These are phyloP conservation scores for Numenius arquata DNA, from an alignment of 2,113 vertebrate genomes.

Conservation along the genomic window DNA sequence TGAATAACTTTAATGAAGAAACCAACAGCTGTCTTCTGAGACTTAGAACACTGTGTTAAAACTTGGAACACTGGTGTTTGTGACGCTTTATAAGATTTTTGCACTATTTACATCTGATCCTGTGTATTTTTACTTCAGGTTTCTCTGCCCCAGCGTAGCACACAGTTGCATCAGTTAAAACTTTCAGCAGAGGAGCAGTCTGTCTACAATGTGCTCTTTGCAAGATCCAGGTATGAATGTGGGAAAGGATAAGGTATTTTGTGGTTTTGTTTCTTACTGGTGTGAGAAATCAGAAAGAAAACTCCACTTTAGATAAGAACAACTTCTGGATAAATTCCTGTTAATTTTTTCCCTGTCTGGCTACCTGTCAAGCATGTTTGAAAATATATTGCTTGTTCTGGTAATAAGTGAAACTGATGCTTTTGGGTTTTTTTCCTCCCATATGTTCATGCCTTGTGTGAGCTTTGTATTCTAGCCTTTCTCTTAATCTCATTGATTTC, in stretches of 20 bases:
- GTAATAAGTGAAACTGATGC: neutral
- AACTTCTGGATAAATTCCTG: neutral
- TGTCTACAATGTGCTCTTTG: slow-evolving; percentile 89
- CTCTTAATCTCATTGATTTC: neutral
- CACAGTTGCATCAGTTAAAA: slow-evolving; percentile 79
- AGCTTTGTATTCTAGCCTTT: neutral
- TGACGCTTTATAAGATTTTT: neutral
- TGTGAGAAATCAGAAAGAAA: neutral
- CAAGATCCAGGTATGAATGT: slow-evolving; percentile 83
- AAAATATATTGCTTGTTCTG: neutral
- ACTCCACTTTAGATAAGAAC: neutral
- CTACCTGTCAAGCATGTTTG: neutral
- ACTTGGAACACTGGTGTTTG: neutral
- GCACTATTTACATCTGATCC: neutral
- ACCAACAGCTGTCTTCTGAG: neutral
- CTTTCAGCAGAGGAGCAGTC: slow-evolving; percentile 86
- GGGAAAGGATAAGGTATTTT: neutral
- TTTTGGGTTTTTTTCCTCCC: neutral
- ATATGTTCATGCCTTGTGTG: neutral
- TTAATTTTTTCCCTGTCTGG: neutral
- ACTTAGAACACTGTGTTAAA: neutral
- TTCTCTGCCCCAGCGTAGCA: slow-evolving; percentile 81
- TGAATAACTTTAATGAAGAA: neutral
- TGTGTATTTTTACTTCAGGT: slow-evolving; percentile 72
- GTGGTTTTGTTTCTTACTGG: neutral